Evolutionary conservation across 92 coral and sea anemone genomes (phyloP).

Genomic region (Zoanthus sansibaricus): DNA sequence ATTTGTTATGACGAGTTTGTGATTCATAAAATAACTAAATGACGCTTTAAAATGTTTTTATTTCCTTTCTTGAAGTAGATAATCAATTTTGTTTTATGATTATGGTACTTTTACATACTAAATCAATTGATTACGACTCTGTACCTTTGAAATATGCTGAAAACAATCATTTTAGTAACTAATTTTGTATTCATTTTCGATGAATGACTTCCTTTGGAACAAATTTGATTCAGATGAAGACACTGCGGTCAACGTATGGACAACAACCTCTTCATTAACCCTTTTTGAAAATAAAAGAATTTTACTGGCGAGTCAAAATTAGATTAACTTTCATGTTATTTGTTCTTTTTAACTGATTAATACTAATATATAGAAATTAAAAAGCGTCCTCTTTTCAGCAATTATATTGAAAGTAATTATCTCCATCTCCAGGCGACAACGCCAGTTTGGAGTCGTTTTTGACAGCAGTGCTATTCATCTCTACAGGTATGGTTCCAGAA

Average conservation of each 20-base stretch:
- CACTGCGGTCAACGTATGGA: slow-evolving; percentile 14
- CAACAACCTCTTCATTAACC: background rate
- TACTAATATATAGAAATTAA: slow-evolving; percentile 33
- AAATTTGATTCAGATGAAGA: background rate
- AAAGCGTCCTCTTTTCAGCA: slow-evolving; percentile 2
- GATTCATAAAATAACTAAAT: slow-evolving; percentile 6
- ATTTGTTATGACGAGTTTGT: slow-evolving; percentile 2
- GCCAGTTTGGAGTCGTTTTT: slow-evolving; percentile 41
- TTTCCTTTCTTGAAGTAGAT: background rate
- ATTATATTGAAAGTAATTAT: slow-evolving; percentile 23
- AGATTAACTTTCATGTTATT: slow-evolving; percentile 28
- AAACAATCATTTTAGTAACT: background rate
- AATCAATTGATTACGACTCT: background rate
- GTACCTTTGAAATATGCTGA: background rate
- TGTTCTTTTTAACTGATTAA: slow-evolving; percentile 32
- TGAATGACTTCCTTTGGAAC: background rate
- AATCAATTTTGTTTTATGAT: slow-evolving; percentile 4
- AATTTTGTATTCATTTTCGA: background rate
- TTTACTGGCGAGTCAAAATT: slow-evolving; percentile 21
- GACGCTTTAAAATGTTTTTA: background rate
- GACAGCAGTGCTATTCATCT: slow-evolving; percentile 29
- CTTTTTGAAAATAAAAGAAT: background rate
- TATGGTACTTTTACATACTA: background rate
- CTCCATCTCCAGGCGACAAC: slow-evolving; percentile 26
- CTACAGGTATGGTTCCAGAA: slow-evolving; percentile 99